Evolutionary conservation across 2,113 vertebrate genomes (phyloP).

Genomic region (Oxyura jamaicensis): DNA sequence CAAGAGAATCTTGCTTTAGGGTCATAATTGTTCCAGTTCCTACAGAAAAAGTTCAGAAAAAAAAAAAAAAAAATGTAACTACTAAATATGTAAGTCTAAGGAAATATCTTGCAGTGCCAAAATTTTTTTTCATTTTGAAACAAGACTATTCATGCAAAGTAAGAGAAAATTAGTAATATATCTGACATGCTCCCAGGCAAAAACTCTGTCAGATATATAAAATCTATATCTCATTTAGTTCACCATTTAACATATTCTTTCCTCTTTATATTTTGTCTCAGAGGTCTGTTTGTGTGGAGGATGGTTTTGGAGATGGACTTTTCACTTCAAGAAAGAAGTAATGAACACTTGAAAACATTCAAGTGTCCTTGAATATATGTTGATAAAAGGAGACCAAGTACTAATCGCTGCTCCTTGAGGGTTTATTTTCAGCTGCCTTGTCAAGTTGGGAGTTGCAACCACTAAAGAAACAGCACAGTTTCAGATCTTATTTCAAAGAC

Average conservation of each 20-base stretch:
- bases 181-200: background rate
- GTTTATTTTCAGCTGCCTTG: conserved; percentile 7
- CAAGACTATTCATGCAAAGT: background rate
- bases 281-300: rapidly evolving
- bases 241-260: background rate
- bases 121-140: background rate
- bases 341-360: background rate
- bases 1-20: background rate
- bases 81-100: background rate
- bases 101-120: background rate
- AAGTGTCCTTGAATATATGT: background rate
- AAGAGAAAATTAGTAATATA: background rate
- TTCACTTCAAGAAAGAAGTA: background rate
- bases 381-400: background rate
- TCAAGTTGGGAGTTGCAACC: conserved; percentile 4
- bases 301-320: background rate
- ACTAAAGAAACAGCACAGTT: background rate
- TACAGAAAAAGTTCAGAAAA: background rate
- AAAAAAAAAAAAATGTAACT: background rate
- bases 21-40: background rate
- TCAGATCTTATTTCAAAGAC: conserved; percentile 39
- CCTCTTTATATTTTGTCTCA: background rate
- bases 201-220: background rate
- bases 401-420: background rate
- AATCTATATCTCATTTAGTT: background rate